A percentile compares a stretch with the other conserved stretches of the same genome.
Conservation (phyloP, 2,888 invertebrate genomes). For the Venusia cambrica region DNA sequence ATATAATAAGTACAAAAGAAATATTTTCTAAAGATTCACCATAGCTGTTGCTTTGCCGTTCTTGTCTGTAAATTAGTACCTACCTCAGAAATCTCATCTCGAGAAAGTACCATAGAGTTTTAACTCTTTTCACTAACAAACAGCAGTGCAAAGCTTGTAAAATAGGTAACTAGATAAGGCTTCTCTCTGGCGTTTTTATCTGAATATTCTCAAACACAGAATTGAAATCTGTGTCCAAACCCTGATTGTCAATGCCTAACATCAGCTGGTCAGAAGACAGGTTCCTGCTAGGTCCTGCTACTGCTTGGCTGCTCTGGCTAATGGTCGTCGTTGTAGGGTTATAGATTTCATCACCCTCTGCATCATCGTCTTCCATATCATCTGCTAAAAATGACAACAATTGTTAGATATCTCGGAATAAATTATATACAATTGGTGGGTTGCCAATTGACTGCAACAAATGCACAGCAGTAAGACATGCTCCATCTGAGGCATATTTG, state of each 20-base stretch:
- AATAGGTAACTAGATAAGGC: slow-evolving; percentile 51
- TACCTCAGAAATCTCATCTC: too few species aligned
- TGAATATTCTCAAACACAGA: slow-evolving; percentile 83
- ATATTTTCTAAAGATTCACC: too few species aligned
- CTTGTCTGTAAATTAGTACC: too few species aligned
- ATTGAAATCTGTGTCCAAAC: slow-evolving; percentile 83
- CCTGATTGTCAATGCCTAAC: slow-evolving; percentile 81
- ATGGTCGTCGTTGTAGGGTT: slow-evolving; percentile 65
- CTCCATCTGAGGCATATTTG: too few species aligned
- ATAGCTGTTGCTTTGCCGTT: too few species aligned
- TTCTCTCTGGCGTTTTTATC: slow-evolving; percentile 69
- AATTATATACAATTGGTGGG: too few species aligned
- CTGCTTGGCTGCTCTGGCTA: slow-evolving; percentile 31
- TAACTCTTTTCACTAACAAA: too few species aligned
- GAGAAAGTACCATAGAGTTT: too few species aligned
- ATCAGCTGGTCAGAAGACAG: slow-evolving; percentile 69
- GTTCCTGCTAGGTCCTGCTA: slow-evolving; percentile 70
- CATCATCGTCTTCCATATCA: slow-evolving; percentile 70
- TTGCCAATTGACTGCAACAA: too few species aligned
- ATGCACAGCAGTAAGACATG: too few species aligned
- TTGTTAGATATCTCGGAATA: too few species aligned
- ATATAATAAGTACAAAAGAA: too few species aligned
- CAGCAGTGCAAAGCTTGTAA: slow-evolving; percentile 12
- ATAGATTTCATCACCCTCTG: slow-evolving; percentile 70
- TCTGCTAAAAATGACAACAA: slow-evolving; percentile 72